Evolutionary conservation across 1,140 invertebrate species (phyloP), one percentile per base, ranked within the genome.

Genomic region (Steinernema feltiae): DNA sequence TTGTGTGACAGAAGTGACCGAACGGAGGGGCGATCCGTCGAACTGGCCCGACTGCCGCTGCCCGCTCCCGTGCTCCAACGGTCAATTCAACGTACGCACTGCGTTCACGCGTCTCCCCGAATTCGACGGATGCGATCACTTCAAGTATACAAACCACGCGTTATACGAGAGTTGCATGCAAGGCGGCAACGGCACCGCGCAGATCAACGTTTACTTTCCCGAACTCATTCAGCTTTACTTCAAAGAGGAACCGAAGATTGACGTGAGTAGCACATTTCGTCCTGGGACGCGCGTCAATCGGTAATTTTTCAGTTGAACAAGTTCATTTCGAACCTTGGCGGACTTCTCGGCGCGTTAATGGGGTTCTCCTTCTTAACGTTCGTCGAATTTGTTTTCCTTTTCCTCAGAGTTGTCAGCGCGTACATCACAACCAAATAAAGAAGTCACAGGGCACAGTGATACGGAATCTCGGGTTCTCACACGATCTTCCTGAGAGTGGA

Each of bases 1-100:
- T 1, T 78, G 77, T 35, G 71, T 78, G 30, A 70, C 72, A n/a
- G 70, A 78, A 1, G 29, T 76, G 18, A 53, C 48, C n/a, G 71
- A 41, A 17, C 21, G 29, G 1, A 53, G 32, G n/a, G 77, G 75
- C 32, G 77, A 77, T 32, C 75, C 77, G 32, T 77, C 74, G 15
- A 69, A 29, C 0, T 78, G 77, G 76, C 32, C 69, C 31, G 7
- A 69, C 7, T 78, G 77, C 30, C 21, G 21, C 32, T 78, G 76
- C 29, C 76, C 76, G 2, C 32, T 76, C 15, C 74, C 76, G 1
- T 78, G 76, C 27, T 77, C 71, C 7, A 71, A 72, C 12, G 24
- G 53, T 3, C 53, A 63, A 27, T 63, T n/a, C 24, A n/a, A 15
- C 15, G 53, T 63, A 7, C 41, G 41, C 7, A n/a, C n/a, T 7